Base-by-base conservation (phyloP, 2,113 vertebrate species). In the Collichthys lucidus region DNA sequence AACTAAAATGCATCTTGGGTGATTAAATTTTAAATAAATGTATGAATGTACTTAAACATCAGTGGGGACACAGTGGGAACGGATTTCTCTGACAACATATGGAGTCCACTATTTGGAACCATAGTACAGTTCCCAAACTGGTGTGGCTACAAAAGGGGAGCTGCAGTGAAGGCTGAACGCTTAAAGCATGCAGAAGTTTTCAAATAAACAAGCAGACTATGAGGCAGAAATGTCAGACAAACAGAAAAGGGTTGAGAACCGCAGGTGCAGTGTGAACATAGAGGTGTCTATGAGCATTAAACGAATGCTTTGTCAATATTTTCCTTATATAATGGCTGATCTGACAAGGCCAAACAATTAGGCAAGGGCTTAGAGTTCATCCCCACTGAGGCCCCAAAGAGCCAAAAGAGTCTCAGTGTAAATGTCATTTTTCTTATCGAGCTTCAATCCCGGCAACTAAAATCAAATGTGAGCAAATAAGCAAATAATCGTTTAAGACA, bases 1-100 rank as follows among this genome's bases (percentile, higher is more conserved):
- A 57, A 77, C n/a, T 79, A 52, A 81, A 67, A 60, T 46, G 67
- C 22, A 79, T 75, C 50, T 65, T 56, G 65, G 52, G 82, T 62
- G 52, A 82, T 68, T 53, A 57, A 64, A 77, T 46, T 75, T 15
- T 77, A 49, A 71, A 52, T 69, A 16, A 60, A 42, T 59, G 68
- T 70, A 74, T 60, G 53, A 74, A 55, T 47, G 35, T 16, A 64
- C 47, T 35, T 47, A 35, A 73, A 74, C 81, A 66, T 66, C 65
- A 63, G 40, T 29, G 49, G 42, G n/a, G 29, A 64, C 9, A 69
- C 2, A 72, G 11, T 52, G 44, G 31, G 40, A 72, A 62, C 59
- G 44, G 22, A 80, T 29, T 49, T 77, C 68, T 52, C 24, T 19
- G 74, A 75, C 15, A 74, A 40, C 24, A 62, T 49, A 26, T 50